Base-by-base conservation (phyloP, 1,140 invertebrate genomes). In the Brachionus paranguensis region DNA sequence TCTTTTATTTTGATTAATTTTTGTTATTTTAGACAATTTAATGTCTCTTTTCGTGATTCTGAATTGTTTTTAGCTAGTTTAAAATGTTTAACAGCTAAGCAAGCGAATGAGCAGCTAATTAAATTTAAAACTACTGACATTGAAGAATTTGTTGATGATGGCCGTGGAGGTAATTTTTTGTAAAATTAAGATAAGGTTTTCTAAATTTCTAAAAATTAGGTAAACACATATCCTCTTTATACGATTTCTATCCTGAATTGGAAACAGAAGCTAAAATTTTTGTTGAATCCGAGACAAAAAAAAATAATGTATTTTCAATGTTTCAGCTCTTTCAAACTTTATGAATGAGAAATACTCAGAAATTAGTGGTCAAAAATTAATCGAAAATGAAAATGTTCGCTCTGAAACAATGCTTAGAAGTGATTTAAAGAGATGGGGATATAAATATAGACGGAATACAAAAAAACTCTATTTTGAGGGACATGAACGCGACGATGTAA, bases 171-270 rank as follows among this genome's bases (percentile, higher is more conserved):
- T n/a, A 60, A 37, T 24, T 60, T 55, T 55, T 55, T 60, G 8
- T 60, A 60, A 60, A 20, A 20, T 55, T 8, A 60, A 20, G 20
- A 20, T 20, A 60, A 20, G 53, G 17, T 60, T 60, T 60, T 20
- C 33, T 37, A 7, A 37, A 37, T 37, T 7, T 37, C 7, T 37
- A 0, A 37, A 37, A 37, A 37, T 37, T 37, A 37, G 33, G 33
- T 37, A 37, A 37, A 37, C 70, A 41, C 8, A 74, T 20, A 41
- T 37, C 70, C 70, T 37, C 14, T 17, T 43, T 74, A 10, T 45
- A 74, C 41, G 70, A 74, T 74, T 74, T 43, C 41, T 74, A 43
- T 45, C 70, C 70, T 43, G 70, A 74, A 74, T 43, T 74, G 41
- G 37, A 74, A 74, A 43, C 37, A 43, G 70, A 74, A 43, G n/a